phyloP scores from a whole-genome alignment of 2,113 vertebrate genomes.

The Alethe castanea region DNA sequence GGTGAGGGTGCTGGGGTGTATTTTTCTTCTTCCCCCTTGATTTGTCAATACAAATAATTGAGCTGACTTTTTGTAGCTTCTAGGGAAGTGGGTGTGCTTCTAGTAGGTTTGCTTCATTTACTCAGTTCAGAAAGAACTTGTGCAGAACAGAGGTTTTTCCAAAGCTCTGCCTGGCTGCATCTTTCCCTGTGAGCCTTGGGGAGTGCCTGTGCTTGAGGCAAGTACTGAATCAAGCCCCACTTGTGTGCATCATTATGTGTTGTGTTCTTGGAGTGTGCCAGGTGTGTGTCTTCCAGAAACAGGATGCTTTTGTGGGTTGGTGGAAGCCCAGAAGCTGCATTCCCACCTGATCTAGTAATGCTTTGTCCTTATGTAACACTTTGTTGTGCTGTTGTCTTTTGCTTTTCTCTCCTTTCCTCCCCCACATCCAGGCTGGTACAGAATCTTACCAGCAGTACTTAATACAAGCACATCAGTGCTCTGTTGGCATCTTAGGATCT shows the following conservation, averaged over 20 bases:
- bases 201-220: not conserved
- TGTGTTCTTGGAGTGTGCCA: not conserved
- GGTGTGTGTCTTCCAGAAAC: not conserved
- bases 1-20: accelerated
- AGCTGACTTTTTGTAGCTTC: not conserved
- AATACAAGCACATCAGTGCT: not conserved
- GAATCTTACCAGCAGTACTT: not conserved
- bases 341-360: not conserved
- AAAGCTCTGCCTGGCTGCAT: not conserved
- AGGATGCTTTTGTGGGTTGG: not conserved
- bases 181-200: not conserved
- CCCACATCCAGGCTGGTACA: not conserved
- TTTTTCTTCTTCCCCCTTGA: accelerated
- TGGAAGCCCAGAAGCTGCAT: not conserved
- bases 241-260: not conserved
- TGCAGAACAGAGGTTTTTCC: not conserved
- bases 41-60: not conserved
- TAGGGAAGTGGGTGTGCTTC: not conserved
- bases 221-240: not conserved
- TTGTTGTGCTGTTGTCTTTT: not conserved
- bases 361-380: not conserved
- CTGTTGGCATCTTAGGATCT: not conserved
- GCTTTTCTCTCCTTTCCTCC: not conserved
- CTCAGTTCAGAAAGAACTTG: not conserved
- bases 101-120: not conserved